These are phyloP conservation scores for crab-eating macaque (Macaca fascicularis) DNA, from an alignment of 2,113 vertebrate species.

Conservation along the genomic window DNA sequence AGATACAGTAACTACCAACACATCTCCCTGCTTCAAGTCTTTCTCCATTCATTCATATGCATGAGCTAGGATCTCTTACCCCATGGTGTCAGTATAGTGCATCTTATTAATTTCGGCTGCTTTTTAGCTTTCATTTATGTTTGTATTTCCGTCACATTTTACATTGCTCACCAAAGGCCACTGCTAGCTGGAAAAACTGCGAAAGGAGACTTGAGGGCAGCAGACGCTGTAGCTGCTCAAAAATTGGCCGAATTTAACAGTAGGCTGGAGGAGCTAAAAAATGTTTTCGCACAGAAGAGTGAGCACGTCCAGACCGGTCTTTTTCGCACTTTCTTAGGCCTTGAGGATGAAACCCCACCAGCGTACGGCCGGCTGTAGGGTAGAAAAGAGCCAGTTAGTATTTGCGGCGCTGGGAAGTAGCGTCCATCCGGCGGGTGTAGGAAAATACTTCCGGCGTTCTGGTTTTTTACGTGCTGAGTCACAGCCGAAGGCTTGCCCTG, in stretches of 20 bases:
- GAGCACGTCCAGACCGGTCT: not conserved
- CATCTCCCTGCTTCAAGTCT: not conserved
- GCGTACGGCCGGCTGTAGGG: accelerated
- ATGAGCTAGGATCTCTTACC: not conserved
- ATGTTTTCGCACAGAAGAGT: not conserved
- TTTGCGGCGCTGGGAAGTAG: not conserved
- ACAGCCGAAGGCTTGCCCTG: not conserved
- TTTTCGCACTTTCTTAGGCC: not conserved
- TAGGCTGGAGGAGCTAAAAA: not conserved
- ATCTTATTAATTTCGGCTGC: not conserved
- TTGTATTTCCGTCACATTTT: not conserved
- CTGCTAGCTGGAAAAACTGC: not conserved
- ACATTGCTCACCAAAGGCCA: not conserved
- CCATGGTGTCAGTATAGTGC: not conserved
- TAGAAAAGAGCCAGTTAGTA: not conserved
- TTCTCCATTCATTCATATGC: not conserved
- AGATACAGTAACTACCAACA: not conserved
- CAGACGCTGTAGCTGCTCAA: not conserved
- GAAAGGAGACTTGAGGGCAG: not conserved
- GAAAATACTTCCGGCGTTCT: slow-evolving; percentile 15
- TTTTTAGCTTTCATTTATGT: not conserved
- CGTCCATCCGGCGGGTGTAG: not conserved
- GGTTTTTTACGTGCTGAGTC: slow-evolving; percentile 29
- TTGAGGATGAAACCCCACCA: not conserved
- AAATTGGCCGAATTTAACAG: not conserved